Evolutionary conservation across 2,113 vertebrate genomes (phyloP), one percentile per base, ranked within the genome.

Genomic region (Dascyllus trimaculatus): DNA sequence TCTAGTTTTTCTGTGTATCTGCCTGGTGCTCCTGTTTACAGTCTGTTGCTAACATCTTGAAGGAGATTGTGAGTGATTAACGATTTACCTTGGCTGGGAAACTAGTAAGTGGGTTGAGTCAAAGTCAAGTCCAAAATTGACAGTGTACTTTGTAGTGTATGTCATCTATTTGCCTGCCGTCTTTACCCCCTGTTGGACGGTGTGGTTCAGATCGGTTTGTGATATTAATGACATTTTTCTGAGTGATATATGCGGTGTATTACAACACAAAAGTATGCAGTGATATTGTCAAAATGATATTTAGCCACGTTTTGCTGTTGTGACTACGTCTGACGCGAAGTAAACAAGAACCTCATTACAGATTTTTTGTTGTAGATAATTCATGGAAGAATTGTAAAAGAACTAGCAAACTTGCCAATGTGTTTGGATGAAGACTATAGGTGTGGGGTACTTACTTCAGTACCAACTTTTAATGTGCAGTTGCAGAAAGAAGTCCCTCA

Each of bases 71-170:
- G 7, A 46, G 38, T 49, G 32, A 59, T 77, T 70, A 71, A 25
- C 0, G 2, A 40, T 56, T 81, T 63, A 46, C 17, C 58, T 11
- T 72, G 5, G 25, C 45, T 45, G 77, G 43, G 38, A 82, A 78
- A 75, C 63, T 73, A 22, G 59, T 43, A 49, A 84, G 40, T 59
- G 49, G 17, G n/a, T 51, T 5, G 35, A 40, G 58, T 81, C 11
- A 78, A 74, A 57, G 62, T 49, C 51, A 85, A 89, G 68, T 46
- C 71, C 24, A 38, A 65, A 80, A 77, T 66, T 80, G 48, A 61
- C 71, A 46, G 61, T 72, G 14, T 32, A 1, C 43, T 48, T n/a
- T 2, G 21, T 8, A 11, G 17, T 63, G 32, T 66, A 1, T 64
- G 21, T 64, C 8, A 35, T 35, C 7, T 35, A 10, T 1, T 35